phyloP scores from a whole-genome alignment of 2,797 vertebrate species.

The Pangasius sanitwongsei region DNA sequence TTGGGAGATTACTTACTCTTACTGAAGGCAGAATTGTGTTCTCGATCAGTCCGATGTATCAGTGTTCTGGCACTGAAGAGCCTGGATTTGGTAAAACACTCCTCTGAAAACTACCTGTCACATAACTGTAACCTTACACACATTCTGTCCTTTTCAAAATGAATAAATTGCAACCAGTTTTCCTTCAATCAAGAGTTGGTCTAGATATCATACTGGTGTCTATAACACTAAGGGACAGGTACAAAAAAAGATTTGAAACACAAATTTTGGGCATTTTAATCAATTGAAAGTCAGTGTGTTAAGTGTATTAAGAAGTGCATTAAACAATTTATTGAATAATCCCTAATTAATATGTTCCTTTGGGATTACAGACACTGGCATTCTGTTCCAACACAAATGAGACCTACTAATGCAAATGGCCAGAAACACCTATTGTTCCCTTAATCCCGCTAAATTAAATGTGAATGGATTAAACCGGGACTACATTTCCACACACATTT shows the following conservation, averaged over 20 bases:
- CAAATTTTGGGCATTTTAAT: background rate
- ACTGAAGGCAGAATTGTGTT: background rate
- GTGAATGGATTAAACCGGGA: constrained; percentile 12
- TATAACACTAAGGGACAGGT: background rate
- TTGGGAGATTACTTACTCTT: background rate
- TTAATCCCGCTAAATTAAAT: constrained; percentile 16
- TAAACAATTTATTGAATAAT: background rate
- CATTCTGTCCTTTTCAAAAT: background rate
- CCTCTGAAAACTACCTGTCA: background rate
- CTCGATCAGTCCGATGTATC: background rate
- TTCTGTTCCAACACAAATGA: constrained; percentile 8
- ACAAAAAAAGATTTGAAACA: background rate
- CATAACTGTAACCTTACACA: background rate
- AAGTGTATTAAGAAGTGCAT: background rate
- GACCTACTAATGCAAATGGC: constrained; percentile 9
- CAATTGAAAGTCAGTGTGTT: background rate
- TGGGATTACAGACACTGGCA: background rate
- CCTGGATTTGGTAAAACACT: background rate
- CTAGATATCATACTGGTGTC: background rate
- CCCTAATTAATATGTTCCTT: background rate
- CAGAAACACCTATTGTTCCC: background rate
- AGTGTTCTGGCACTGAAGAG: background rate
- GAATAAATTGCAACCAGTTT: background rate
- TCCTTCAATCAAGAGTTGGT: background rate
- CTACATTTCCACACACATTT: constrained; percentile 9